Conservation (phyloP, 2,888 invertebrate genomes). For the Tigriopus californicus region DNA sequence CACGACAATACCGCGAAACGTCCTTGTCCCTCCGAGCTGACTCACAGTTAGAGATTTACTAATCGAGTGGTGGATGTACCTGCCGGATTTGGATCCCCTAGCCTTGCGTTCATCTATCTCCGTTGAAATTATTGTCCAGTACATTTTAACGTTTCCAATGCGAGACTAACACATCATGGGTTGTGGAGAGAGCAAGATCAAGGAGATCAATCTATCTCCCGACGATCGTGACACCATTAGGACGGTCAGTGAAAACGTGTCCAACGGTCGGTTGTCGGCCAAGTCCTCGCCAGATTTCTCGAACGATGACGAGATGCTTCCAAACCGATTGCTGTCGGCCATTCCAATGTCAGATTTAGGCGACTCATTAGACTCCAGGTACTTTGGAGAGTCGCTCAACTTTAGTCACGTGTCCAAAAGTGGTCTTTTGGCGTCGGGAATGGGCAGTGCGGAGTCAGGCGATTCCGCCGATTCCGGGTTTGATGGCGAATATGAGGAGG, state of each 20-base stretch:
- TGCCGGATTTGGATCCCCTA: no score
- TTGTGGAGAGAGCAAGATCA: constrained; percentile 4
- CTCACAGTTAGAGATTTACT: no score
- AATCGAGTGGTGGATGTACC: no score
- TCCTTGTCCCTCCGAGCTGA: no score
- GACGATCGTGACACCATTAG: neutral
- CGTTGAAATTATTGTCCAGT: no score
- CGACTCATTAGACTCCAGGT: constrained; percentile 8
- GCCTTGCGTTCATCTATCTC: no score
- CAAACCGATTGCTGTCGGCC: neutral
- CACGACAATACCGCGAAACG: no score
- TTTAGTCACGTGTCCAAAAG: neutral
- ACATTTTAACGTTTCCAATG: no score
- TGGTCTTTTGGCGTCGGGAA: neutral
- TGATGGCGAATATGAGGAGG: constrained; percentile 20
- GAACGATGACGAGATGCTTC: neutral
- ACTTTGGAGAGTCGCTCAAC: neutral
- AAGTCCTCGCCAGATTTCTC: no score
- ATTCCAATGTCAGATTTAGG: constrained; percentile 8
- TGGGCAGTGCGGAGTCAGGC: constrained; percentile 12
- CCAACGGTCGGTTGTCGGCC: no score
- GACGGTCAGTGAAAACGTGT: neutral
- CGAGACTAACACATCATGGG: neutral
- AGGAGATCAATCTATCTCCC: constrained; percentile 2
- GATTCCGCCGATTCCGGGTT: constrained; percentile 20